phyloP scores from a whole-genome alignment of 1,140 invertebrate species.

The Melitaea cinxia region DNA sequence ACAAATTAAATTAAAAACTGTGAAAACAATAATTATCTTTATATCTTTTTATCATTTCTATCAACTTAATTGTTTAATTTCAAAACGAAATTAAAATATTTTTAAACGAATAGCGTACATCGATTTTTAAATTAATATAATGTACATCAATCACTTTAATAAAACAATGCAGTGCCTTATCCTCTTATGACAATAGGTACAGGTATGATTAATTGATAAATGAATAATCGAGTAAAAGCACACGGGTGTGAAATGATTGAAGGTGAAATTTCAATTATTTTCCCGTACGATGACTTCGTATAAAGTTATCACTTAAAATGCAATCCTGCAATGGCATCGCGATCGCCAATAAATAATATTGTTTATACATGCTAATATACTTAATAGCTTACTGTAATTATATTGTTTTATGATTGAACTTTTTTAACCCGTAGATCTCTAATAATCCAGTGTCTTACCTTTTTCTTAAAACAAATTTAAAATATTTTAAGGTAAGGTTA shows the following conservation, averaged over 20 bases:
- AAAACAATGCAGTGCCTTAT: not conserved
- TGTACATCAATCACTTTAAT: not conserved
- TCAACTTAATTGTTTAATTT: no score
- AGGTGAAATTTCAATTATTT: slow-evolving; percentile 4
- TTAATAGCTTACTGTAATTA: not conserved
- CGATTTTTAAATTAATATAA: not conserved
- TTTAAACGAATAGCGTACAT: no score
- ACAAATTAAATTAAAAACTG: no score
- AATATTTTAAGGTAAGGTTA: no score
- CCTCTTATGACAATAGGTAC: not conserved
- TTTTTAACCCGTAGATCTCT: not conserved
- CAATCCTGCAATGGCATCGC: not conserved
- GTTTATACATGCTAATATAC: slow-evolving; percentile 5
- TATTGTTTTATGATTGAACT: not conserved
- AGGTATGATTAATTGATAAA: not conserved
- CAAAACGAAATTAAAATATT: no score
- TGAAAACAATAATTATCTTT: no score
- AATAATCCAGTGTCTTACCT: not conserved
- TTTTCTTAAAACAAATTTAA: no score
- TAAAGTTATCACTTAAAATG: slow-evolving; percentile 4
- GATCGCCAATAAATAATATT: not conserved
- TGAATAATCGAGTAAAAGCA: not conserved
- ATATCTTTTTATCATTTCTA: no score
- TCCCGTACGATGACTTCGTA: not conserved
- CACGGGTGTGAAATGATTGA: not conserved